Evolutionary conservation across 2,113 vertebrate species (phyloP).

Genomic region (Eurypyga helias): DNA sequence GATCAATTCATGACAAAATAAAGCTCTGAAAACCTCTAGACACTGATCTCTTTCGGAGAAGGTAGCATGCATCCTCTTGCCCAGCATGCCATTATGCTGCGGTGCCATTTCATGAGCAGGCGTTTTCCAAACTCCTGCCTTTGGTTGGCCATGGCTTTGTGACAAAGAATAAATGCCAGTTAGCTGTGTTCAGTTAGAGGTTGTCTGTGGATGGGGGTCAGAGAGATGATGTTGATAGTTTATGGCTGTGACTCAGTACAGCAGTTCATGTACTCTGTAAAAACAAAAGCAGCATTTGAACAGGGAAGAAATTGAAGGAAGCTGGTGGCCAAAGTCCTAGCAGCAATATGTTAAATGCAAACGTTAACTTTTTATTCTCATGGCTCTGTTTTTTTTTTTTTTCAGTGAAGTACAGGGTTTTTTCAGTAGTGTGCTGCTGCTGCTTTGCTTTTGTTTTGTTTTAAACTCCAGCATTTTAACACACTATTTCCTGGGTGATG

Average conservation of each 20-base stretch:
- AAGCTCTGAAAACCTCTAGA: background rate
- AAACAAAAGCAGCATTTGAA: background rate
- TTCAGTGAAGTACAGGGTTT: background rate
- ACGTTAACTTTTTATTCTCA: background rate
- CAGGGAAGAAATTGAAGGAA: background rate
- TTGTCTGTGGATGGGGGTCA: background rate
- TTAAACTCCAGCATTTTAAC: background rate
- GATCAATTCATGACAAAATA: conserved; percentile 21
- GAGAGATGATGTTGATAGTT: background rate
- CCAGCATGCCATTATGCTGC: background rate
- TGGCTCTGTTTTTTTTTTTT: background rate
- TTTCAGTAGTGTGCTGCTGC: background rate
- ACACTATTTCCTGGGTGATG: background rate
- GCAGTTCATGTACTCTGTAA: background rate
- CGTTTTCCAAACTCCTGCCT: background rate
- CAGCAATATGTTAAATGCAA: background rate
- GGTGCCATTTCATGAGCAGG: background rate
- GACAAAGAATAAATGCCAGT: background rate
- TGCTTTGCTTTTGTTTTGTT: background rate
- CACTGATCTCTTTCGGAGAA: background rate
- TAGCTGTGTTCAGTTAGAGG: background rate
- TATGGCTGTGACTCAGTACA: background rate
- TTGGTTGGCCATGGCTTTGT: background rate
- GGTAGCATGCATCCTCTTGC: background rate
- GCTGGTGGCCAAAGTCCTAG: background rate